Conservation (phyloP, 2,113 vertebrate genomes). For the Phyllostomus hastatus region DNA sequence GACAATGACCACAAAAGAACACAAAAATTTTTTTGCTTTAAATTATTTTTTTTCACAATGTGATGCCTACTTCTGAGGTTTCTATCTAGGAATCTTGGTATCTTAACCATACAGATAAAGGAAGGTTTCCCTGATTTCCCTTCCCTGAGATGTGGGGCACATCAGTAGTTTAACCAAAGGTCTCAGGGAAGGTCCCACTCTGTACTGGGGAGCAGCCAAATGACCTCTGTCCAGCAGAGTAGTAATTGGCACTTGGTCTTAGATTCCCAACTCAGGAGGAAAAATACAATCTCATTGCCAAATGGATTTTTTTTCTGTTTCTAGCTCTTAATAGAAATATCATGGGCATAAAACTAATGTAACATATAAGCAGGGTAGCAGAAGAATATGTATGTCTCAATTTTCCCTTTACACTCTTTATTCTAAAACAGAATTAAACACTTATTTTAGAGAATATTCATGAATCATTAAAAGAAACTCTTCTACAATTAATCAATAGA, state of each 20-base stretch:
- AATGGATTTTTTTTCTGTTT: not conserved
- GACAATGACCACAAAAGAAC: not conserved
- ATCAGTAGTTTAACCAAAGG: not conserved
- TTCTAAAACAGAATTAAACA: slow-evolving; percentile 30
- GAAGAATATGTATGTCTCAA: not conserved
- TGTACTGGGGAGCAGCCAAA: not conserved
- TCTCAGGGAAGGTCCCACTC: not conserved
- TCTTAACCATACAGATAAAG: not conserved
- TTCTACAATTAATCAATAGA: slow-evolving; percentile 58
- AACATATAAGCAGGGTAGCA: not conserved
- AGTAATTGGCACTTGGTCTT: not conserved
- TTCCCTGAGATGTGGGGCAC: not conserved
- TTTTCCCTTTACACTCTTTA: slow-evolving; percentile 18
- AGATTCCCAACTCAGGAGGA: not conserved
- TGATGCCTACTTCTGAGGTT: not conserved
- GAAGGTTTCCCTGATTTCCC: not conserved
- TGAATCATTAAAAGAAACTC: slow-evolving; percentile 38
- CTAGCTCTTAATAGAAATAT: slow-evolving; percentile 33
- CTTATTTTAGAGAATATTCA: slow-evolving; percentile 43
- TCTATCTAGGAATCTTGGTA: not conserved
- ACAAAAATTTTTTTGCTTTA: not conserved
- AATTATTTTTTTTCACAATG: not conserved
- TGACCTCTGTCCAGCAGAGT: not conserved
- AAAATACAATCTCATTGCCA: not conserved
- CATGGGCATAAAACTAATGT: not conserved